Percentiles rank a stretch among this genome's conserved stretches.
phyloP scores from a whole-genome alignment of 2,797 vertebrate genomes.

The Eulemur albifrons region DNA sequence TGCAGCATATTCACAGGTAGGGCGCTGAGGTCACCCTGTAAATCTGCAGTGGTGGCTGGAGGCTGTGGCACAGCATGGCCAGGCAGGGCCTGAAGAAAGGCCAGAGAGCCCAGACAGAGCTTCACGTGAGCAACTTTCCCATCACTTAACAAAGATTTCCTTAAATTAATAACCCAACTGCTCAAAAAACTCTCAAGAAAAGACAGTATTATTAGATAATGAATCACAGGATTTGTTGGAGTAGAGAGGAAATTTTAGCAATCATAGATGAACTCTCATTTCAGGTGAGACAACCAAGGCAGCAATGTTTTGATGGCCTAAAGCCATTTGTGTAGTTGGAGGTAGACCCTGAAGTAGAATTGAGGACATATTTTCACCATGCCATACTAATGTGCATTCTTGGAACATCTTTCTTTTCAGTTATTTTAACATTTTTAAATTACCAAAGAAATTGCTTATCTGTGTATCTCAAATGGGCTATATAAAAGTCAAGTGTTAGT shows the following conservation, averaged over 20 bases:
- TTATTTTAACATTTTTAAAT: slow-evolving; percentile 5
- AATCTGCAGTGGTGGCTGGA: background rate
- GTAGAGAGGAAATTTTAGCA: background rate
- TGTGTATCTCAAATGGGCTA: slow-evolving; percentile 29
- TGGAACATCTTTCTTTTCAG: background rate
- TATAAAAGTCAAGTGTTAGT: background rate
- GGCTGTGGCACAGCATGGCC: background rate
- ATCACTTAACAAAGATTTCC: background rate
- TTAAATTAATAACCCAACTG: background rate
- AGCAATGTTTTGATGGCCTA: background rate
- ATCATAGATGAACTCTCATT: background rate
- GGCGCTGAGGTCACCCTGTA: background rate
- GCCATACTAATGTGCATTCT: background rate
- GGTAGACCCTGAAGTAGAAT: background rate
- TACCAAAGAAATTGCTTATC: slow-evolving; percentile 9
- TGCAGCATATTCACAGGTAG: background rate
- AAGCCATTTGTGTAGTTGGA: background rate
- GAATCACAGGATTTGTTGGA: background rate
- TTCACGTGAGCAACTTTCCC: background rate
- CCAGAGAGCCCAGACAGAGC: background rate
- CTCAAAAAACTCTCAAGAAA: background rate
- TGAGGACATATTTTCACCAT: background rate
- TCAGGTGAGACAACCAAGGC: background rate
- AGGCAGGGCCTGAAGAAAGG: background rate
- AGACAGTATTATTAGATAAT: background rate